Evolutionary conservation across 2,797 vertebrate species (phyloP).

Genomic region (Girardinus metallicus): DNA sequence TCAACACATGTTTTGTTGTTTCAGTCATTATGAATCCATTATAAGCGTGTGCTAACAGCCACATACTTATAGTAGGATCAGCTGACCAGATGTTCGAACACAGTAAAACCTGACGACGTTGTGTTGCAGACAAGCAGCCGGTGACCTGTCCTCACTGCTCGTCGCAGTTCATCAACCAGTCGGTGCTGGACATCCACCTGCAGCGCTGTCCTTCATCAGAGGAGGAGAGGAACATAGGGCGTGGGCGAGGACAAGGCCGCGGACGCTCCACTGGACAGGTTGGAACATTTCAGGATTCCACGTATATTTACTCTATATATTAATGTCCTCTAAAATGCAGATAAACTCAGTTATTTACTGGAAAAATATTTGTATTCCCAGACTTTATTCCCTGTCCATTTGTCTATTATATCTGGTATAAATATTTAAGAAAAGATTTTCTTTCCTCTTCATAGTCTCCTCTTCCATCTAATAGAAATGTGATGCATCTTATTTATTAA

Average conservation of each 20-base stretch:
- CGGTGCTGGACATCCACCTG: constrained; percentile 86
- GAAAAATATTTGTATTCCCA: background rate
- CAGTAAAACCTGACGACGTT: constrained; percentile 24
- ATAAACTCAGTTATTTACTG: background rate
- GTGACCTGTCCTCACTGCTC: constrained; percentile 83
- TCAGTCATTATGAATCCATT: constrained; percentile 24
- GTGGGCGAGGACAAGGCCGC: constrained; percentile 80
- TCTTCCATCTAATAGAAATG: background rate
- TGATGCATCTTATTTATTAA: background rate
- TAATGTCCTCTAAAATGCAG: background rate
- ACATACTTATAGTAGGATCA: background rate
- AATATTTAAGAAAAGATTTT: background rate
- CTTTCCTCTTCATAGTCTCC: background rate
- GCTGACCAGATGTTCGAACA: background rate
- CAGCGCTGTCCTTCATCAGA: constrained; percentile 82
- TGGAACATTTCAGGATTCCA: background rate
- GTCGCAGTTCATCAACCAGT: constrained; percentile 85
- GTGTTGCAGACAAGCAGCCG: constrained; percentile 80
- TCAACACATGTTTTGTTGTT: constrained; percentile 22
- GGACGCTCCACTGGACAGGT: constrained; percentile 84
- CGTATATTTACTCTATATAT: background rate
- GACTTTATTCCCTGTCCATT: background rate
- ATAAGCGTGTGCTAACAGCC: constrained; percentile 12
- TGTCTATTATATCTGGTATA: background rate
- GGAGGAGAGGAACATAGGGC: constrained; percentile 69